A percentile compares a stretch with the other conserved stretches of the same genome.
Evolutionary conservation across 2,888 invertebrate species (phyloP).

Genomic region (Tridacna gigas): DNA sequence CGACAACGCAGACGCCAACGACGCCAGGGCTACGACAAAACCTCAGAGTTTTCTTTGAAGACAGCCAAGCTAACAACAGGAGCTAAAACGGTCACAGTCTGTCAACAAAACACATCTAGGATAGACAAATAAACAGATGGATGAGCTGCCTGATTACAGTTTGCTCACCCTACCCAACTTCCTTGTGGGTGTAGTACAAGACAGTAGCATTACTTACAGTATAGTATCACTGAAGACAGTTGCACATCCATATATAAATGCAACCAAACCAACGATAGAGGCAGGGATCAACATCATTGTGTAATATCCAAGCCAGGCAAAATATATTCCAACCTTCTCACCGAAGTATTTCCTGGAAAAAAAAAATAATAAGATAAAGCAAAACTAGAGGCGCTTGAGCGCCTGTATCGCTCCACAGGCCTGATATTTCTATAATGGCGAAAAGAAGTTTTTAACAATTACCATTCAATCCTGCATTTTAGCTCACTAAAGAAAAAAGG

Average conservation of each 20-base stretch:
- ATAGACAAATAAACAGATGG: too few species aligned
- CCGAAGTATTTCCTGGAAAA: slow-evolving; percentile 82
- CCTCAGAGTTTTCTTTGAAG: too few species aligned
- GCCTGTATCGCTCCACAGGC: too few species aligned
- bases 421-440: not conserved
- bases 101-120: too few species aligned
- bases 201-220: slow-evolving; percentile 69
- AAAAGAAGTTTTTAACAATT: not conserved
- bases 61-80: too few species aligned
- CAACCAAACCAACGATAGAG: slow-evolving; percentile 80
- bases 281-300: slow-evolving; percentile 94
- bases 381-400: too few species aligned
- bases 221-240: slow-evolving; percentile 72
- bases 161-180: too few species aligned
- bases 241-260: slow-evolving; percentile 81
- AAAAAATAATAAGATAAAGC: not conserved
- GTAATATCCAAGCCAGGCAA: slow-evolving; percentile 97
- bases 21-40: too few species aligned
- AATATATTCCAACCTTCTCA: slow-evolving; percentile 90
- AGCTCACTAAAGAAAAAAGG: not conserved
- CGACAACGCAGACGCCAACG: too few species aligned
- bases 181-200: too few species aligned
- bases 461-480: not conserved
- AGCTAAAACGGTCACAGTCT: too few species aligned
- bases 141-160: too few species aligned